Percentiles rank a stretch among this genome's conserved stretches.
Conservation (phyloP, 1,140 invertebrate species). For the Plutomurus gul region DNA sequence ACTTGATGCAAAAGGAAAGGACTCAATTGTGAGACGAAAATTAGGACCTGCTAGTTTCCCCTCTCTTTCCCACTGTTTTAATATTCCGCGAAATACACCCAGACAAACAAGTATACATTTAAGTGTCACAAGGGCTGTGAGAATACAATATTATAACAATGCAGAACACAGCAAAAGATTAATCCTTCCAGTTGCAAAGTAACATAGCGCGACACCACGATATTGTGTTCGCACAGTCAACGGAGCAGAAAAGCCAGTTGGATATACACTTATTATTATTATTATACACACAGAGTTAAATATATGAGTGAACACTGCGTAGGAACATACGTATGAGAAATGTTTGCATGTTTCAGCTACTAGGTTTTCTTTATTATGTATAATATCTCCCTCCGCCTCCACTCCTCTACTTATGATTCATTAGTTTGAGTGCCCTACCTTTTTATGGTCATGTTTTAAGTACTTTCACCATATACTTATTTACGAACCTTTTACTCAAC, state of each 20-base stretch:
- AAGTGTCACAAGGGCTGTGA: too few relatives aligned
- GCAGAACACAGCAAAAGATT: too few relatives aligned
- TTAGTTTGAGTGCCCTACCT: constrained; percentile 28
- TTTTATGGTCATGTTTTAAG: constrained; percentile 25
- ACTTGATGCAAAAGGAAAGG: not conserved
- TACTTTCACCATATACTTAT: constrained; percentile 23
- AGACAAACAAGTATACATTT: too few relatives aligned
- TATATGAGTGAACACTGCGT: not conserved
- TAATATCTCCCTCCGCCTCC: constrained; percentile 14
- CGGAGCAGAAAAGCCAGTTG: not conserved
- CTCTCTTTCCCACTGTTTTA: not conserved
- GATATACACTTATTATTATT: not conserved
- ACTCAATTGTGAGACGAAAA: not conserved
- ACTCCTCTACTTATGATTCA: constrained; percentile 29
- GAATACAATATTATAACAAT: too few relatives aligned
- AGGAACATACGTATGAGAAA: not conserved
- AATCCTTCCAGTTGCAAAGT: not conserved
- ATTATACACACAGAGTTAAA: too few relatives aligned
- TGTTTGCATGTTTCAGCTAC: constrained; percentile 9
- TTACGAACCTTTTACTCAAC: not conserved
- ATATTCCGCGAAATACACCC: not conserved
- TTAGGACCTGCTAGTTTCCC: not conserved
- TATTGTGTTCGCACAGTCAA: not conserved
- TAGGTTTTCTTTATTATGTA: constrained; percentile 14
- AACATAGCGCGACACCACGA: not conserved